Percentiles rank a stretch among this genome's conserved stretches.
Evolutionary conservation across 2,888 invertebrate genomes (phyloP).

Genomic region (Callimorpha dominula): DNA sequence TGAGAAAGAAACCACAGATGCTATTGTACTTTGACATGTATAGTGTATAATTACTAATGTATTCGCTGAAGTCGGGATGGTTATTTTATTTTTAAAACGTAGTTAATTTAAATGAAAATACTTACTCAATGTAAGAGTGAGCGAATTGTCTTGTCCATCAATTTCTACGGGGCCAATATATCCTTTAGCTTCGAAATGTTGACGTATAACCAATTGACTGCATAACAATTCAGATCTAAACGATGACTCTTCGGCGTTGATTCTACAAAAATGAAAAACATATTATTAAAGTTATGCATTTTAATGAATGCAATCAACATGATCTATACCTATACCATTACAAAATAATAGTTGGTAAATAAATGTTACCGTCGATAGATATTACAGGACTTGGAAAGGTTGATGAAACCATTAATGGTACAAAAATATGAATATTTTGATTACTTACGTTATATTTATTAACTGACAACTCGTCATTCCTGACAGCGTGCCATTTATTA

Average conservation of each 20-base stretch:
- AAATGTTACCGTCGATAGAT: too few relatives aligned
- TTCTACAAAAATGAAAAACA: not conserved
- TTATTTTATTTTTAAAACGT: too few relatives aligned
- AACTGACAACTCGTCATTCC: not conserved
- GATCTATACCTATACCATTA: too few relatives aligned
- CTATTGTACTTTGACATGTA: not conserved
- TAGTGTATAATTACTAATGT: too few relatives aligned
- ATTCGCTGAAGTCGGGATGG: too few relatives aligned
- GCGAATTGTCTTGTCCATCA: not conserved
- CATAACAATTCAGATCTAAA: not conserved
- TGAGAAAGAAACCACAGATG: not conserved
- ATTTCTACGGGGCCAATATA: not conserved
- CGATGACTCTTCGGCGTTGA: not conserved
- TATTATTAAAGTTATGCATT: not conserved
- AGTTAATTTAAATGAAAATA: not conserved
- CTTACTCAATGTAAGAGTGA: conserved; percentile 1
- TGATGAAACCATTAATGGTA: not conserved
- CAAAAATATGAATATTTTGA: too few relatives aligned
- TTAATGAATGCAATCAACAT: too few relatives aligned
- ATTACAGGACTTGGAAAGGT: too few relatives aligned
- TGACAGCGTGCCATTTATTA: not conserved
- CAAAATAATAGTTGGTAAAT: too few relatives aligned
- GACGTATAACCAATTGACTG: not conserved
- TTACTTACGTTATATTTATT: not conserved
- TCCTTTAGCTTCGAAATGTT: conserved; percentile 1